Conservation (phyloP, 2,888 invertebrate genomes). For the Lagria hirta region DNA sequence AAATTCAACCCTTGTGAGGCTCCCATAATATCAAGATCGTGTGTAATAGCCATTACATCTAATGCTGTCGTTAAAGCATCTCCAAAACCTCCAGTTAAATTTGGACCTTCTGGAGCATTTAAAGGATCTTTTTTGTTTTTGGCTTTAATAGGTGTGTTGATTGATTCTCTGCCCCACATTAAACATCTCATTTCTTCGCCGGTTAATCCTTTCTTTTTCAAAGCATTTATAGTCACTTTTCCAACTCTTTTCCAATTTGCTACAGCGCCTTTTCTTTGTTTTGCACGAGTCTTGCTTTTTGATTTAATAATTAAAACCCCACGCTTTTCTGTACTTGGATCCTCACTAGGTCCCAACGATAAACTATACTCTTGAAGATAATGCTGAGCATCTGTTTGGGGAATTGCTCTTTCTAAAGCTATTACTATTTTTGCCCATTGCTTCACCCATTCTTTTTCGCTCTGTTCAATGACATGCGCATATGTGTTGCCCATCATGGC, state of each 20-base stretch:
- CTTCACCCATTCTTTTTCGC: slow-evolving; percentile 98
- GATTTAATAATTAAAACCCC: slow-evolving; percentile 99
- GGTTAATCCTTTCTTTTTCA: slow-evolving; percentile 79
- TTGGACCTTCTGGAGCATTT: slow-evolving; percentile 50
- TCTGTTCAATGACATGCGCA: slow-evolving; percentile 95
- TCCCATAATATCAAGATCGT: slow-evolving; percentile 57
- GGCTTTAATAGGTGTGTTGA: slow-evolving; percentile 80
- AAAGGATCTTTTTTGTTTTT: slow-evolving; percentile 40
- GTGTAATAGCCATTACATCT: slow-evolving; percentile 82
- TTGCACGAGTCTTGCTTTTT: slow-evolving; percentile 93
- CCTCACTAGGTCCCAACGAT: slow-evolving; percentile 76
- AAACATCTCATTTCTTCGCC: slow-evolving; percentile 82
- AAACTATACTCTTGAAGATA: slow-evolving; percentile 96
- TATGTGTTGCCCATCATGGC: slow-evolving; percentile 99
- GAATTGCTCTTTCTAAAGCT: slow-evolving; percentile 90
- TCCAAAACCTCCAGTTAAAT: slow-evolving; percentile 57
- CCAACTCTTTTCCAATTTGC: slow-evolving; percentile 97
- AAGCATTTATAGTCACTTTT: slow-evolving; percentile 80
- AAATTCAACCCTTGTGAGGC: slow-evolving; percentile 45
- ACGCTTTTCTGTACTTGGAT: slow-evolving; percentile 80
- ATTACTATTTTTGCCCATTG: slow-evolving; percentile 99
- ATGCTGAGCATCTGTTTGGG: slow-evolving; percentile 84
- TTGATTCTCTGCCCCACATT: slow-evolving; percentile 90
- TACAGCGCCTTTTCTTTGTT: slow-evolving; percentile 93
- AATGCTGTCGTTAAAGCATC: slow-evolving; percentile 74